These are phyloP conservation scores for Pangasius macronema DNA, from an alignment of 2,797 vertebrate genomes.

Conservation along the genomic window DNA sequence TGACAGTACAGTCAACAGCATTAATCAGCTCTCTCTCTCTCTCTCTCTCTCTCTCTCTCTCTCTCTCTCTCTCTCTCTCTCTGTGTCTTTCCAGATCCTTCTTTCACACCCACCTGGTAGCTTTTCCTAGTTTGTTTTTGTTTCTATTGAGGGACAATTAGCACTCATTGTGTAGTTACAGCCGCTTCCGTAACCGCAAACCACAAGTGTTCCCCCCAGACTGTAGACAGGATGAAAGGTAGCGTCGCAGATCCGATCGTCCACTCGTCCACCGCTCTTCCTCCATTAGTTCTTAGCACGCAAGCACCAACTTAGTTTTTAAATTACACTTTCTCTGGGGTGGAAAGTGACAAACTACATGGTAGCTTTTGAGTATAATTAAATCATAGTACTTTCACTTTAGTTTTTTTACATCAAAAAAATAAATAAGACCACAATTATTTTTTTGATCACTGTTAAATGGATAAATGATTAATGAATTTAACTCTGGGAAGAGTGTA, in stretches of 20 bases:
- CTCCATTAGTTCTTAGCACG: not conserved
- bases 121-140: conserved; percentile 40
- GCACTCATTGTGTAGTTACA: conserved; percentile 56
- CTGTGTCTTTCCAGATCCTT: not conserved
- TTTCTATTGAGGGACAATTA: conserved; percentile 52
- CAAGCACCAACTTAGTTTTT: not conserved
- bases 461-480: not conserved
- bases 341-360: not conserved
- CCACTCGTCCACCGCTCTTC: not conserved
- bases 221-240: conserved; percentile 9
- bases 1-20: conserved; percentile 23
- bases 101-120: conserved; percentile 44
- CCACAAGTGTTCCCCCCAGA: conserved; percentile 36
- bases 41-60: conserved; percentile 13
- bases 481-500: not conserved
- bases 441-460: not conserved
- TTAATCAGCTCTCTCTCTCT: conserved; percentile 12
- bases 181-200: conserved; percentile 48
- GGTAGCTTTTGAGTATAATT: not conserved
- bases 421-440: no score
- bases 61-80: not conserved
- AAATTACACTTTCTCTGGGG: not conserved
- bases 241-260: not conserved
- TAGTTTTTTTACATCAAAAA: no score
- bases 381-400: not conserved